Evolutionary conservation across 2,113 vertebrate genomes (phyloP).

Genomic region (Jacana jacana): DNA sequence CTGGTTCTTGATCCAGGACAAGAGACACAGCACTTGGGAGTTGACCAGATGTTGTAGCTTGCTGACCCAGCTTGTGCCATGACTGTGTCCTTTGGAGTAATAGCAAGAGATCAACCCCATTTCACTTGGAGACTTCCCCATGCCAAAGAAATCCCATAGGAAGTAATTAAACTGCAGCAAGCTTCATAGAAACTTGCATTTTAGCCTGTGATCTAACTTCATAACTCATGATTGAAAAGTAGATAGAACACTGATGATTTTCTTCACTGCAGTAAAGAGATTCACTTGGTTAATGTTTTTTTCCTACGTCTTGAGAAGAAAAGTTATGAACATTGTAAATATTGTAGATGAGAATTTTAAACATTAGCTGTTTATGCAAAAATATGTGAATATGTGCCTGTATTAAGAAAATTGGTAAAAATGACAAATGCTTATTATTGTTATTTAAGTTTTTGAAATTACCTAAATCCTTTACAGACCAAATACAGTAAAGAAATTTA

Average conservation of each 20-base stretch:
- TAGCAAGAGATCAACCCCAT: neutral
- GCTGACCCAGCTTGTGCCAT: neutral
- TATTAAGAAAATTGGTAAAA: neutral
- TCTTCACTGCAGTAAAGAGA: neutral
- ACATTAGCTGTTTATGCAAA: neutral
- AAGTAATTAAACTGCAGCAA: slow-evolving; percentile 26
- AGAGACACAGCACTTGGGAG: neutral
- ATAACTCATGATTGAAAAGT: neutral
- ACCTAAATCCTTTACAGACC: neutral
- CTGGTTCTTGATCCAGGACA: neutral
- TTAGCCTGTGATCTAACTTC: neutral
- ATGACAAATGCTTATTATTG: neutral
- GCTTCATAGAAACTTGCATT: neutral
- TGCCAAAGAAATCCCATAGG: neutral
- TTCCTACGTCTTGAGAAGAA: neutral
- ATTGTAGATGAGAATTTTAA: neutral
- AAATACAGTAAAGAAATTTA: neutral
- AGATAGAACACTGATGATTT: neutral
- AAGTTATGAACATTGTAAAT: neutral
- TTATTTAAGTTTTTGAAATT: slow-evolving; percentile 4
- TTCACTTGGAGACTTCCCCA: neutral
- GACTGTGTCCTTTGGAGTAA: neutral
- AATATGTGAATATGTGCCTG: neutral
- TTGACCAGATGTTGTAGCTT: neutral
- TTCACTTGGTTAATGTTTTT: neutral